Base-by-base conservation (phyloP, 2,888 invertebrate genomes). In the Protonemura montana region DNA sequence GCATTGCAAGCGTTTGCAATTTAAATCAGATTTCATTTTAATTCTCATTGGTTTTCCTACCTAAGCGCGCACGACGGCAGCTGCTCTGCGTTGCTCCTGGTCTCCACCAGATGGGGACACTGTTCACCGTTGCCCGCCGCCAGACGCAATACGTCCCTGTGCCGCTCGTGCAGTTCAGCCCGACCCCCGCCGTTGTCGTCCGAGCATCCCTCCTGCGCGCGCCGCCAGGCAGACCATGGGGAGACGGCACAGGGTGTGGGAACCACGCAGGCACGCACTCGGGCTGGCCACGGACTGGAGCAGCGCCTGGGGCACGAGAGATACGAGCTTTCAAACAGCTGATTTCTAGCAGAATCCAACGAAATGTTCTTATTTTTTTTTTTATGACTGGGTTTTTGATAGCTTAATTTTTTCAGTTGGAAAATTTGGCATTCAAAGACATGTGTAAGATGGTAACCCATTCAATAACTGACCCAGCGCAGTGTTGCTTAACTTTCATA, bases 191-290 rank as follows among this genome's bases (percentile, higher is more conserved):
- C 59, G 21, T 21, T 2, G 16, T 59, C 59, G 16, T 59, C 59
- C 6, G 13, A 10, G 88, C 91, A 93, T 0, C 94, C 94, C 87
- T 93, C 93, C 25, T 92, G 90, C 0, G 93, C 90, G 0, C 93
- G 92, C 87, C 92, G 90, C 94, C 94, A 94, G 86, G 93, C 92
- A 85, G 93, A 91, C 94, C 94, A 94, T 86, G 94, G 93, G 0
- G 92, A 93, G 78, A 94, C 90, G 0, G 91, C 90, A 89, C 94
- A 94, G 89, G 93, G 93, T 87, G 93, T 93, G 0, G 91, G 91
- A 85, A 94, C 91, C 29, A 94, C 92, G 89, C 94, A 94, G 25
- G 93, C 92, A 25, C 89, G 88, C 5, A 89, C 88, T 25, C 88
- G 86, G 13, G 88, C 83, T 0, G 89, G 89, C 59, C 89, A 29